Evolutionary conservation across 2,113 vertebrate species (phyloP).

Genomic region (Misgurnus anguillicaudatus): DNA sequence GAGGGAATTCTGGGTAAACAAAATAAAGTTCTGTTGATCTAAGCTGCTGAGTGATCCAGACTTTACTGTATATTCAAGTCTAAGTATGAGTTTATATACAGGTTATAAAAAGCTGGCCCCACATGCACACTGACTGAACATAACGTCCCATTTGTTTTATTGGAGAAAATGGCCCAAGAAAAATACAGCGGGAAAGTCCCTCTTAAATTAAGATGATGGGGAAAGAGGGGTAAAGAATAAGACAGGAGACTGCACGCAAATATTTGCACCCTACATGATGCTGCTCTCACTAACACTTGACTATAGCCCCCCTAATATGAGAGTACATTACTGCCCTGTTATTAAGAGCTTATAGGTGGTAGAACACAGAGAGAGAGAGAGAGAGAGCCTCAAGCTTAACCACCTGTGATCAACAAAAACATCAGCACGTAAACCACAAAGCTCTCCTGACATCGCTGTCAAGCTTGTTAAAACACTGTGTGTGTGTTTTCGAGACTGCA

Average conservation of each 20-base stretch:
- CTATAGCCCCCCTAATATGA: slow-evolving; percentile 4
- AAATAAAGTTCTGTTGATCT: too few species aligned
- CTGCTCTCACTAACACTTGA: slow-evolving; percentile 10
- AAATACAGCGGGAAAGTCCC: slow-evolving; percentile 25
- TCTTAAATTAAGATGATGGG: not conserved
- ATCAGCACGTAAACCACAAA: slow-evolving; percentile 3
- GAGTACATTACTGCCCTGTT: slow-evolving; percentile 53
- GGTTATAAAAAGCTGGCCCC: not conserved
- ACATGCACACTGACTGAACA: not conserved
- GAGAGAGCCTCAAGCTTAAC: slow-evolving; percentile 34
- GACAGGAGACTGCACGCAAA: not conserved
- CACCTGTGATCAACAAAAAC: slow-evolving; percentile 40
- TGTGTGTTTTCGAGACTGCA: slow-evolving; percentile 23
- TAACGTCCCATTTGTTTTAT: not conserved
- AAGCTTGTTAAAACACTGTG: slow-evolving; percentile 20
- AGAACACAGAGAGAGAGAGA: not conserved
- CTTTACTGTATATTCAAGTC: not conserved
- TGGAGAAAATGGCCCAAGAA: not conserved
- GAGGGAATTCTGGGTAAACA: not conserved
- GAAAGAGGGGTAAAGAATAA: not conserved
- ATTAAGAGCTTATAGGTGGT: slow-evolving; percentile 54
- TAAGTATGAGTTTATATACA: not conserved
- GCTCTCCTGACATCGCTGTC: slow-evolving; percentile 14
- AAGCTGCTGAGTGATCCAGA: too few species aligned
- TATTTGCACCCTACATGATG: not conserved